Evolutionary conservation across 1,140 invertebrate genomes (phyloP).

Genomic region (Cherax quadricarinatus): DNA sequence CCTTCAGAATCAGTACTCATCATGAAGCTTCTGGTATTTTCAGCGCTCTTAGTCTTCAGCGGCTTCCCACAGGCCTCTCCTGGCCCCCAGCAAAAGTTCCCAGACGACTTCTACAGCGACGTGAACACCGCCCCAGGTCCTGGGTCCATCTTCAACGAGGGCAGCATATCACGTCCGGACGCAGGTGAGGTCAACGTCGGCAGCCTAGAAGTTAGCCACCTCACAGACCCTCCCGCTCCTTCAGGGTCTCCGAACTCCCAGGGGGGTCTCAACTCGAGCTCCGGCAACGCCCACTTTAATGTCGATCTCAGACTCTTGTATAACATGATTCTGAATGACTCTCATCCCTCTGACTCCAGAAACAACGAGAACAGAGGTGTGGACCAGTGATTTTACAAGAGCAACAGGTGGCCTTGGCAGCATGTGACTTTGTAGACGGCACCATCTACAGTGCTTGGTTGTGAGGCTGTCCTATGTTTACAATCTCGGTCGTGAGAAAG

Average conservation of each 20-base stretch:
- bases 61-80: not conserved
- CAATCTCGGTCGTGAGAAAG: not conserved
- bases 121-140: not conserved
- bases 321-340: constrained; percentile 6
- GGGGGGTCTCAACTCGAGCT: not conserved
- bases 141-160: not conserved
- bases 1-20: not conserved
- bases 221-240: not conserved
- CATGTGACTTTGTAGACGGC: not conserved
- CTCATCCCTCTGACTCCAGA: not conserved
- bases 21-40: constrained; percentile 14
- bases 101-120: constrained; percentile 36
- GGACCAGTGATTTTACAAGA: not conserved
- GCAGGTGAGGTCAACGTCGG: not conserved
- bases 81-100: constrained; percentile 41
- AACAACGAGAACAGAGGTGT: not conserved
- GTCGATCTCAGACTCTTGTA: constrained; percentile 29
- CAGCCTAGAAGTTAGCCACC: not conserved
- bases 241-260: not conserved
- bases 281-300: constrained; percentile 27
- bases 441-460: not conserved
- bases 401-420: not conserved
- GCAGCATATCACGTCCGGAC: not conserved
- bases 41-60: not conserved
- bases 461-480: no score